Evolutionary conservation across 2,888 invertebrate species (phyloP), one percentile per base, ranked within the genome.

Genomic region (Sceliomorpha sp.): DNA sequence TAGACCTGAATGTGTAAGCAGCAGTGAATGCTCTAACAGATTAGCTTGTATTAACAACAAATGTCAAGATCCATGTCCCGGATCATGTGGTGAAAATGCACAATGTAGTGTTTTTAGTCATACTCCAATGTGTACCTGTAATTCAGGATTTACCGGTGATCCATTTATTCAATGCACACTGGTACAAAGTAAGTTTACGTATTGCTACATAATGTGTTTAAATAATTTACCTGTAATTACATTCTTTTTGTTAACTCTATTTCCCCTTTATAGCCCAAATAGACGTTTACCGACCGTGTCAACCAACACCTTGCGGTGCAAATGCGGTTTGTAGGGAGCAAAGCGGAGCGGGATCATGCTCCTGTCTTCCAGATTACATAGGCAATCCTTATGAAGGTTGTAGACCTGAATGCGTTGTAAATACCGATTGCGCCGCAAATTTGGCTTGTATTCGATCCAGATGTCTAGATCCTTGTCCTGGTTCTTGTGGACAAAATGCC

Each of bases 371-470:
- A 36, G 89, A 88, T 20, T 90, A 86, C 76, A 84, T 89, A 45
- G 90, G 90, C 13, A 94, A 95, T 88, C 94, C 95, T 0, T 89
- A 90, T 5, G 87, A 91, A 40, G 93, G 92, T 31, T 95, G 95
- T 84, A 91, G 94, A 74, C 95, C 95, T 6, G 94, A 95, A 88
- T 95, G 95, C 86, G 91, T 94, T 6, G 93, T 95, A 8, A 95
- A 94, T 80, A 93, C 94, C 2, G 96, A 96, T 89, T 97, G 96
- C 87, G 91, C 94, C 17, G 88, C 91, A 15, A 94, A 95, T 56
- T 92, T 92, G 77, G 95, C 96, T 10, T 97, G 96, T 80, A 90
- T 94, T 87, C 91, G 89, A 92, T 10, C 94, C 81, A 94, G 94
- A 88, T 96, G 96, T 83, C 86, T 89, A 44, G 93, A 95, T 83